Evolutionary conservation across 1,140 invertebrate species (phyloP).

Genomic region (Papilio dardanus): DNA sequence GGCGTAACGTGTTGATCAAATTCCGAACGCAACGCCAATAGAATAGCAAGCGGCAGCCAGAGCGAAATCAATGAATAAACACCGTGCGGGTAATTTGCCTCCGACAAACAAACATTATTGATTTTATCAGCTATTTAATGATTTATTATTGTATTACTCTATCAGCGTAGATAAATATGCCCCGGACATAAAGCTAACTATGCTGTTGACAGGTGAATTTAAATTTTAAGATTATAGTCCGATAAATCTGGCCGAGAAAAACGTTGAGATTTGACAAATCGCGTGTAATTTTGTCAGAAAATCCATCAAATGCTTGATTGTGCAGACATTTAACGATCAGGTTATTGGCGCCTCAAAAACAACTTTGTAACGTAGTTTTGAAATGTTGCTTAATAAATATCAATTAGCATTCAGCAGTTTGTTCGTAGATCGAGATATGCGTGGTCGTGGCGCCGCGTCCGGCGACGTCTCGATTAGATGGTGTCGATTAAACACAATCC

Average conservation of each 20-base stretch:
- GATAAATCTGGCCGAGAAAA: not conserved
- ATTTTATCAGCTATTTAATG: conserved; percentile 28
- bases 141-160: not conserved
- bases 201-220: not conserved
- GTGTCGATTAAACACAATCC: conserved; percentile 60
- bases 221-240: not conserved
- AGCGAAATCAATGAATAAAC: conserved; percentile 32
- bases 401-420: conserved; percentile 62
- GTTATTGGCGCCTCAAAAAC: not conserved
- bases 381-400: conserved; percentile 46
- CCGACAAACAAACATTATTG: conserved; percentile 28
- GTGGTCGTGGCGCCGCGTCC: conserved; percentile 54
- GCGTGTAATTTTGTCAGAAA: too few relatives aligned
- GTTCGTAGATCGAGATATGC: conserved; percentile 58
- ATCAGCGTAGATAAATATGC: not conserved
- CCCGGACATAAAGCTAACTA: too few relatives aligned
- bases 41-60: conserved; percentile 12
- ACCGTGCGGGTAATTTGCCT: conserved; percentile 25
- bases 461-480: conserved; percentile 60
- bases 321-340: not conserved
- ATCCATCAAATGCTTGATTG: too few relatives aligned
- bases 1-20: conserved; percentile 27
- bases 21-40: conserved; percentile 7
- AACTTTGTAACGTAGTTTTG: not conserved
- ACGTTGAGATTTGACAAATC: too few relatives aligned